Evolutionary conservation across 2,888 invertebrate genomes (phyloP), one percentile per base, ranked within the genome.

Genomic region (Cheilosia scutellata): DNA sequence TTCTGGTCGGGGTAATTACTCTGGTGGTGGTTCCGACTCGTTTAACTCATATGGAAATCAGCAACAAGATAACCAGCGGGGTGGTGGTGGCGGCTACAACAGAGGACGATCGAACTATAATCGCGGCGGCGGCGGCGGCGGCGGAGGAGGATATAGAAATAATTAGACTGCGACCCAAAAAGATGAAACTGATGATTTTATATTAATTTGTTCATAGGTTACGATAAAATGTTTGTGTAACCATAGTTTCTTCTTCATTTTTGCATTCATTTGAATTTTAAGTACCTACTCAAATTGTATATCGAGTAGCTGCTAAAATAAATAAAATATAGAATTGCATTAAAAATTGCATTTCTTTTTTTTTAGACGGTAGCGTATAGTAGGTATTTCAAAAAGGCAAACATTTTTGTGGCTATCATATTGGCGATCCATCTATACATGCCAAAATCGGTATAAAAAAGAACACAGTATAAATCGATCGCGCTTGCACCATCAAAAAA

Each of bases 41-140:
- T 13, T 5, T 58, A 87, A 88, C 40, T 75, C 49, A 3, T 51
- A 31, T 29, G 53, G 42, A 9, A 40, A 88, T 51, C 89, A 88
- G 65, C 83, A 70, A 31, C 71, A 71, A 51, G 89, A 88, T 78
- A 89, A 88, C 33, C 88, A 88, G 5, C 83, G 66, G 16, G 79
- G 87, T 0, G 88, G 87, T 16, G 80, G 63, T 11, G 74, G 76
- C 0, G 79, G 82, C 25, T 83, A 74, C 16, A 74, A 60, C 40
- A 87, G 86, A 5, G 87, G 88, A 0, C 79, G 84, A 57, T 87
- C 82, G 1, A 27, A 91, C 91, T 92, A 92, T 77, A 90, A 91
- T 51, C 89, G 93, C 77, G 91, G 92, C 29, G 55, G 55, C 20
- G 20, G 20, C 5, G 86, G 82, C 40, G 83, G 88, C n/a, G 83